Percentiles rank a stretch among this genome's conserved stretches.
Conservation (phyloP, 1,140 invertebrate genomes). For the Trachymyrmex septentrionalis region DNA sequence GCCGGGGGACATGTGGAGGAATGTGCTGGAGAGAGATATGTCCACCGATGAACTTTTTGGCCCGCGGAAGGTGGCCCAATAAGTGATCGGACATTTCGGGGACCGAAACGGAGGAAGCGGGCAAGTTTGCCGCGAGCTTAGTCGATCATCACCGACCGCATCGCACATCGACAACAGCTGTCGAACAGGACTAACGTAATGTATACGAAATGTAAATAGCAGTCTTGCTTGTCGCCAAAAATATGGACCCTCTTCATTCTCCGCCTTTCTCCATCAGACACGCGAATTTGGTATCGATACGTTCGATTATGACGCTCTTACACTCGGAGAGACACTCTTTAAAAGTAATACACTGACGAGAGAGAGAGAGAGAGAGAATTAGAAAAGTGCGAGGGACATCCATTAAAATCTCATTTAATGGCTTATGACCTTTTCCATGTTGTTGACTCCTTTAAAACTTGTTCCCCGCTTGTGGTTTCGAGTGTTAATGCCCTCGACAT, state of each 20-base stretch:
- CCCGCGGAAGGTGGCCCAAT: constrained; percentile 67
- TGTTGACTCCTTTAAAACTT: constrained; percentile 28
- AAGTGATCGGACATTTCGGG: constrained; percentile 53
- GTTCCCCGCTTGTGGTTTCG: neutral
- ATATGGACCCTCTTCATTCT: neutral
- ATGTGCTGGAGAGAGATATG: constrained; percentile 57
- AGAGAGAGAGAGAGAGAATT: neutral
- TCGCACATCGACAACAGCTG: constrained; percentile 64
- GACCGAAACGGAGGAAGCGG: constrained; percentile 13
- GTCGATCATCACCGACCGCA: constrained; percentile 6
- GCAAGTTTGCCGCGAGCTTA: neutral
- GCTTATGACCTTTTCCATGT: constrained; percentile 10
- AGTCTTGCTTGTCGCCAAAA: constrained; percentile 22
- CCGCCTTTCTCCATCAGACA: neutral
- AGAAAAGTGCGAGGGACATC: neutral
- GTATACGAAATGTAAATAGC: constrained; percentile 48
- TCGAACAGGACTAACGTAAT: constrained; percentile 5
- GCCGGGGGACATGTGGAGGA: constrained; percentile 31
- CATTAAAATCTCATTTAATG: constrained; percentile 61
- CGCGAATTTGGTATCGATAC: constrained; percentile 17
- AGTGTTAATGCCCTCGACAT: constrained; percentile 32
- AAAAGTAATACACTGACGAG: constrained; percentile 2
- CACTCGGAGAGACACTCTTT: neutral
- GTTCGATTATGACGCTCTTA: constrained; percentile 8
- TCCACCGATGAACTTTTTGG: constrained; percentile 69